A percentile compares a stretch with the other conserved stretches of the same genome.
These are phyloP conservation scores for Macquaria australasica DNA, from an alignment of 2,113 vertebrate genomes.

Conservation along the genomic window DNA sequence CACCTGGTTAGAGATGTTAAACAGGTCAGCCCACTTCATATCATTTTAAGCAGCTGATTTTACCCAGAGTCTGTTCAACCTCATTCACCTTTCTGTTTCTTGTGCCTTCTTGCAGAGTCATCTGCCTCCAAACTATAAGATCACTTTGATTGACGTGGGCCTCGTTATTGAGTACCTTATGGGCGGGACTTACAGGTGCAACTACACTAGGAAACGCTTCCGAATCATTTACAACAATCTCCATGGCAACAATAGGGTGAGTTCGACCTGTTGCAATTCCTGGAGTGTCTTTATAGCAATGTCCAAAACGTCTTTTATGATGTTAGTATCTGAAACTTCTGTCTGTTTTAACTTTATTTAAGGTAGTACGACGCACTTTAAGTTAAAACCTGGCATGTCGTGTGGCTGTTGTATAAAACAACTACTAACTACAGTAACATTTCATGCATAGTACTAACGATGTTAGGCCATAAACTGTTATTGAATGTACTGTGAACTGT, in stretches of 20 bases:
- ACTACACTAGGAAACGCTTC: conserved; percentile 97
- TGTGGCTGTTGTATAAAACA: background rate
- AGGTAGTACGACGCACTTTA: background rate
- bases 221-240: conserved; percentile 98
- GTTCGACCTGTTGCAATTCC: conserved; percentile 4
- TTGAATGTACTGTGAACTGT: background rate
- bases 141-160: conserved; percentile 96
- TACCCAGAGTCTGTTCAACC: background rate
- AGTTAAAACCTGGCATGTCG: background rate
- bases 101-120: conserved; percentile 88
- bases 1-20: conserved; percentile 97
- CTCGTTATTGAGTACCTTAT: conserved; percentile 98
- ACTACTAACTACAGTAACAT: background rate
- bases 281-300: background rate
- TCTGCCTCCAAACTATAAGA: conserved; percentile 97
- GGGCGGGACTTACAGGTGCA: conserved; percentile 98
- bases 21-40: conserved; percentile 80
- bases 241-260: conserved; percentile 93
- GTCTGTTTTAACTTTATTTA: background rate
- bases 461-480: background rate
- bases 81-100: background rate
- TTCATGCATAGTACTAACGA: background rate
- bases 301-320: background rate
- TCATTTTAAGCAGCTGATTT: background rate
- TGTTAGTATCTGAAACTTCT: background rate